phyloP scores from a whole-genome alignment of 37 sponge, comb jelly and placozoan genomes.

The Halichondria panicea region DNA sequence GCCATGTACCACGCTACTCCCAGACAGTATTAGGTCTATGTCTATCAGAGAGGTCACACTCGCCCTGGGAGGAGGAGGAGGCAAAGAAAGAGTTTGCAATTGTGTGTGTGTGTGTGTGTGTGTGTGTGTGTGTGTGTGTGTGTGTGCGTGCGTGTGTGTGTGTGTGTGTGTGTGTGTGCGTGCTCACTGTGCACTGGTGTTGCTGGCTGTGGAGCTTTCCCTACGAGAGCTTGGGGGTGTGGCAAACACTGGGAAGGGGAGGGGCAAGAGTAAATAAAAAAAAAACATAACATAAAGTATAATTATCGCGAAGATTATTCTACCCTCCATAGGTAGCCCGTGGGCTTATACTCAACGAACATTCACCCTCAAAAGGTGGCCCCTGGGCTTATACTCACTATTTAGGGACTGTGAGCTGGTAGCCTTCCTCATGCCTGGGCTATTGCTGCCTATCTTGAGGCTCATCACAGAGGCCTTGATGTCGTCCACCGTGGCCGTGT shows the following conservation, averaged over 20 bases:
- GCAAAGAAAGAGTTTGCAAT: slow-evolving; percentile 12
- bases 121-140: neutral
- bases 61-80: slow-evolving; percentile 4
- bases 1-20: neutral
- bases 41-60: slow-evolving; percentile 9
- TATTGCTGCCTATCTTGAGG: slow-evolving; percentile 4
- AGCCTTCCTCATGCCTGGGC: slow-evolving; percentile 37
- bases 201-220: no score
- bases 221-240: neutral
- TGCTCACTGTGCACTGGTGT: no score
- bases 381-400: no score
- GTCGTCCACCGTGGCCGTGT: slow-evolving; percentile 55
- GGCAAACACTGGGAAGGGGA: neutral
- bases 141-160: neutral
- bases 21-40: slow-evolving; percentile 2
- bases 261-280: neutral
- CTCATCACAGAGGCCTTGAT: slow-evolving; percentile 57
- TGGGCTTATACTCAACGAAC: no score
- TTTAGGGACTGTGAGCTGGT: slow-evolving; percentile 46
- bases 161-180: no score
- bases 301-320: no score
- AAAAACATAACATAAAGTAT: no score
- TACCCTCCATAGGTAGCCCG: no score
- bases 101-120: slow-evolving; percentile 16
- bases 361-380: no score